These are phyloP conservation scores for Danio albolineatus DNA, from an alignment of 2,797 vertebrate genomes.

Conservation along the genomic window DNA sequence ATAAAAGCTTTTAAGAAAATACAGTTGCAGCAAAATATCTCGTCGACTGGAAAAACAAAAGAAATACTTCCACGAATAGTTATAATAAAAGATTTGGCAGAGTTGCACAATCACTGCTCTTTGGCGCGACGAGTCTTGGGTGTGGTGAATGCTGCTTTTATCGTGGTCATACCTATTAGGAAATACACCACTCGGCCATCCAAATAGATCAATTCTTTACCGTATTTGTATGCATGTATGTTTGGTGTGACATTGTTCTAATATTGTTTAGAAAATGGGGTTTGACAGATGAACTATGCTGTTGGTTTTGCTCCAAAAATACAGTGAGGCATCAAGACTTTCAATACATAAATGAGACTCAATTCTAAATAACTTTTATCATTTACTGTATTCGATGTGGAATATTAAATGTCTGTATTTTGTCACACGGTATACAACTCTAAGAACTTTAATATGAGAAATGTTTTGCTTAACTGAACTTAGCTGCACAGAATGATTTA, in stretches of 20 bases:
- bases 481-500: background rate
- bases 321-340: background rate
- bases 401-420: too few relatives aligned
- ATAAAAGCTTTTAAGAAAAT: background rate
- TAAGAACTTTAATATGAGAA: background rate
- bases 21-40: background rate
- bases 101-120: background rate
- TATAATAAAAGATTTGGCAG: background rate
- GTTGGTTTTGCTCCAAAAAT: too few relatives aligned
- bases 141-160: constrained; percentile 12
- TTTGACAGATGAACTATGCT: too few relatives aligned
- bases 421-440: too few relatives aligned
- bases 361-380: too few relatives aligned
- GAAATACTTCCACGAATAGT: background rate
- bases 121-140: constrained; percentile 16
- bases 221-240: background rate
- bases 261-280: background rate
- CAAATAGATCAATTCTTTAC: background rate
- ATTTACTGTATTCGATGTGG: too few relatives aligned
- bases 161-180: background rate
- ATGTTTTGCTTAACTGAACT: background rate
- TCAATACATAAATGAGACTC: background rate
- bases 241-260: background rate
- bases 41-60: background rate
- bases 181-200: background rate